These are phyloP conservation scores for Alligator mississippiensis DNA, from an alignment of 2,113 vertebrate species.

Conservation along the genomic window DNA sequence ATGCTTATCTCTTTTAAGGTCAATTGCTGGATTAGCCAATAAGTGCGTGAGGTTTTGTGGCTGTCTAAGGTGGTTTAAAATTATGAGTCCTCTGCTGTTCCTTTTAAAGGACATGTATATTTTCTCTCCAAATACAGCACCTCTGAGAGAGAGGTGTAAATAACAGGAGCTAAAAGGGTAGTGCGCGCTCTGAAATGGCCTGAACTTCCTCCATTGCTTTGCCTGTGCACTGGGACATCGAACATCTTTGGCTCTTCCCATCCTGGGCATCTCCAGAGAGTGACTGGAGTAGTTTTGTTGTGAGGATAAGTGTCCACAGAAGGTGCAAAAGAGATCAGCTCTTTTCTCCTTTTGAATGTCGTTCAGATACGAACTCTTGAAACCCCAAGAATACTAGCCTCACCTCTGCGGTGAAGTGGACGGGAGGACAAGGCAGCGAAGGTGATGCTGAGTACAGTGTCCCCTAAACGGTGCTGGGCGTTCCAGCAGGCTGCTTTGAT, in stretches of 20 bases:
- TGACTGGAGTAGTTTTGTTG: neutral
- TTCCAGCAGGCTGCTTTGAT: neutral
- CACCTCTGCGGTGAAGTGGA: accelerated
- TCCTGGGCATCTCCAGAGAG: neutral
- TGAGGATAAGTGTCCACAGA: neutral
- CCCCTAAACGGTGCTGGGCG: accelerated
- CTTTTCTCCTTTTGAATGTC: neutral
- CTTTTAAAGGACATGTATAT: neutral
- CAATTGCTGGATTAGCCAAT: neutral
- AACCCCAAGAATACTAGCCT: accelerated
- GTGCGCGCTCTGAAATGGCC: accelerated
- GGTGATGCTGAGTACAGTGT: accelerated
- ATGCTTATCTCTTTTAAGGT: neutral
- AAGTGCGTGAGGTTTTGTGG: neutral
- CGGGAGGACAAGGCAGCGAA: neutral
- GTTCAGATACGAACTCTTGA: neutral
- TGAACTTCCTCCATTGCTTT: neutral
- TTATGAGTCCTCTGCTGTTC: neutral
- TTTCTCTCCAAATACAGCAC: neutral
- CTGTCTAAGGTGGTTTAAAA: neutral
- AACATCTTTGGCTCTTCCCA: neutral
- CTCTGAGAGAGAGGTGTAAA: neutral
- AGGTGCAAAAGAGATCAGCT: neutral
- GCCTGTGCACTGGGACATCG: neutral
- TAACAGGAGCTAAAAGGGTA: neutral